A percentile compares a stretch with the other conserved stretches of the same genome.
Conservation (phyloP, 2,888 invertebrate genomes). For the Seira ritae region DNA sequence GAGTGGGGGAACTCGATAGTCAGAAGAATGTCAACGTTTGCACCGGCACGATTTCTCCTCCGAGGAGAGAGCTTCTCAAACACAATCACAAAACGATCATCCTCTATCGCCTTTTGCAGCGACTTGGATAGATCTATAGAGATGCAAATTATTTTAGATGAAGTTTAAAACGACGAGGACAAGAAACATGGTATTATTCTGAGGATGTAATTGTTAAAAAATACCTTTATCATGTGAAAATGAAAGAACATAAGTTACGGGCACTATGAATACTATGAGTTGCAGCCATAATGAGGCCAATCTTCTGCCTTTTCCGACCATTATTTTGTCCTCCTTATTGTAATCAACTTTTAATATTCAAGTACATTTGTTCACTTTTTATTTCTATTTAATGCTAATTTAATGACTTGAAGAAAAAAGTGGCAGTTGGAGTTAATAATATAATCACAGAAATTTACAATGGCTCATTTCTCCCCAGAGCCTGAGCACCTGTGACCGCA, state of each 20-base stretch:
- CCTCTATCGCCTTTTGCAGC: slow-evolving; percentile 70
- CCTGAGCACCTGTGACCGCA: slow-evolving; percentile 54
- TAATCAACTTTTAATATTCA: too few species aligned
- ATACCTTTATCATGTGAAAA: slow-evolving; percentile 72
- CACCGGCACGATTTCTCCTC: slow-evolving; percentile 65
- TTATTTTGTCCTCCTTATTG: background rate
- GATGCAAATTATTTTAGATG: slow-evolving; percentile 8
- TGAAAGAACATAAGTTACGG: slow-evolving; percentile 62
- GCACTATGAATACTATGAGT: slow-evolving; percentile 60
- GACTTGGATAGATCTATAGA: slow-evolving; percentile 70
- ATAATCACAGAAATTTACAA: background rate
- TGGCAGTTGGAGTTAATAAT: slow-evolving; percentile 42
- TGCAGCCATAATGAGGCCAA: slow-evolving; percentile 48
- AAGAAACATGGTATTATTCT: background rate
- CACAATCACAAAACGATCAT: slow-evolving; percentile 72
- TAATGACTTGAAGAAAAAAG: slow-evolving; percentile 1
- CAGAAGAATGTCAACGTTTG: slow-evolving; percentile 78
- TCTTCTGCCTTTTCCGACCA: slow-evolving; percentile 7
- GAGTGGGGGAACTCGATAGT: slow-evolving; percentile 79
- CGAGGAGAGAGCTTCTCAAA: slow-evolving; percentile 72
- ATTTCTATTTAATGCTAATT: slow-evolving; percentile 8
- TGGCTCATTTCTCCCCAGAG: slow-evolving; percentile 13
- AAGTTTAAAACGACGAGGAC: background rate
- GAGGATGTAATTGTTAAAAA: background rate
- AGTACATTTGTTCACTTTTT: slow-evolving; percentile 8